These are phyloP conservation scores for Sphenopsis melanotis DNA, from an alignment of 2,797 vertebrate species.

Conservation along the genomic window DNA sequence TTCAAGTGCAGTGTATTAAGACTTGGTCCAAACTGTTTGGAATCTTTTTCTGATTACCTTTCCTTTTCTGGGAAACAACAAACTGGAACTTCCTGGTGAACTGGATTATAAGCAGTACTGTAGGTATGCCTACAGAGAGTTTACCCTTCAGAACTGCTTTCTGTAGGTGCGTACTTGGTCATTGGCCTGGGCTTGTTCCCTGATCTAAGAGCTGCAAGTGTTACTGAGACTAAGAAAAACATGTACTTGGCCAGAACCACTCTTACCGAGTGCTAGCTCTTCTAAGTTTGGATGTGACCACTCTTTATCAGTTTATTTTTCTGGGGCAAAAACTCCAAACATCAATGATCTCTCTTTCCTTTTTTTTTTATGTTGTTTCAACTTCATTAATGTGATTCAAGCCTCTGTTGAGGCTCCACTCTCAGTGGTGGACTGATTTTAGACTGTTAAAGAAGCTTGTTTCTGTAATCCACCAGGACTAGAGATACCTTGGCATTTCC, in stretches of 20 bases:
- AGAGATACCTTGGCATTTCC: not conserved
- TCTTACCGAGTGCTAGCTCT: not conserved
- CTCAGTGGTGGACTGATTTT: not conserved
- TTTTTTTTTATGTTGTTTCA: not conserved
- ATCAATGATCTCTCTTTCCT: not conserved
- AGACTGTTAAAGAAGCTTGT: not conserved
- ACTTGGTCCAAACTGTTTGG: not conserved
- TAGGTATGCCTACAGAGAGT: not conserved
- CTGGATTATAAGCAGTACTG: not conserved
- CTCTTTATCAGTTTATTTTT: not conserved
- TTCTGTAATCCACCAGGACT: not conserved
- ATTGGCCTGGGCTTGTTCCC: not conserved
- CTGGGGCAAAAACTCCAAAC: not conserved
- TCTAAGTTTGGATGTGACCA: not conserved
- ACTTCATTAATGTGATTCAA: not conserved
- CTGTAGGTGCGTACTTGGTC: not conserved
- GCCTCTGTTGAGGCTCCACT: not conserved
- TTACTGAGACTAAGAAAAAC: not conserved
- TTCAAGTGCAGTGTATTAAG: not conserved
- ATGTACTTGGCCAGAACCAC: not conserved
- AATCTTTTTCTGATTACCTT: not conserved
- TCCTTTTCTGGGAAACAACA: not conserved
- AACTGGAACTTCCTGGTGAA: not conserved
- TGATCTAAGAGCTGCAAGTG: not conserved
- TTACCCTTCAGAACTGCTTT: not conserved